Evolutionary conservation across 2,888 invertebrate species (phyloP).

Genomic region (Epicampocera succincta): DNA sequence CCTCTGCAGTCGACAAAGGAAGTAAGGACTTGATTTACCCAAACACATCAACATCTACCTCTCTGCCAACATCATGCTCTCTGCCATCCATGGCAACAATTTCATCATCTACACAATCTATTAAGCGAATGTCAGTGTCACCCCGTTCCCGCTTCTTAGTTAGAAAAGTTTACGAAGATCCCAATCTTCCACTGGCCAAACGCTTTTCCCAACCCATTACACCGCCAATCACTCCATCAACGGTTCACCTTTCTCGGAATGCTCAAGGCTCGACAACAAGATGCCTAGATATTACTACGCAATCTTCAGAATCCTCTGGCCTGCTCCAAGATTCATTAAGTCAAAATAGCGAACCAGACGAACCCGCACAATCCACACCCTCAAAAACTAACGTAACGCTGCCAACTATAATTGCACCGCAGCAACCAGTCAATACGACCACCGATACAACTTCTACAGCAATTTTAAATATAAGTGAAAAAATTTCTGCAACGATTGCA

Average conservation of each 20-base stretch:
- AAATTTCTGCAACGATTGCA: constrained; percentile 57
- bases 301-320: constrained; percentile 1
- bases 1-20: constrained; percentile 66
- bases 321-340: constrained; percentile 13
- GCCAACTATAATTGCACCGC: constrained; percentile 41
- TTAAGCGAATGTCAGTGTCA: constrained; percentile 78
- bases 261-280: constrained; percentile 1
- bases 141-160: constrained; percentile 80
- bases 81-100: constrained; percentile 78
- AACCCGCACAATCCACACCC: constrained; percentile 14
- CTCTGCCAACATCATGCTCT: constrained; percentile 77
- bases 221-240: constrained; percentile 78
- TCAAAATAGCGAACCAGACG: neutral
- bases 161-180: constrained; percentile 80
- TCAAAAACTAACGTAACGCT: constrained; percentile 40
- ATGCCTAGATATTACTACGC: constrained; percentile 35
- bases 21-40: constrained; percentile 74
- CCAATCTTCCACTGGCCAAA: constrained; percentile 74
- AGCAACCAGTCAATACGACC: constrained; percentile 55
- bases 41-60: constrained; percentile 70
- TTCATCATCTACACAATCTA: constrained; percentile 79
- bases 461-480: constrained; percentile 29
- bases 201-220: constrained; percentile 76
- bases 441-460: constrained; percentile 51
- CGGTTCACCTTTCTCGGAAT: constrained; percentile 76